Evolutionary conservation across 2,888 invertebrate genomes (phyloP).

Genomic region (Orthosia gothica): DNA sequence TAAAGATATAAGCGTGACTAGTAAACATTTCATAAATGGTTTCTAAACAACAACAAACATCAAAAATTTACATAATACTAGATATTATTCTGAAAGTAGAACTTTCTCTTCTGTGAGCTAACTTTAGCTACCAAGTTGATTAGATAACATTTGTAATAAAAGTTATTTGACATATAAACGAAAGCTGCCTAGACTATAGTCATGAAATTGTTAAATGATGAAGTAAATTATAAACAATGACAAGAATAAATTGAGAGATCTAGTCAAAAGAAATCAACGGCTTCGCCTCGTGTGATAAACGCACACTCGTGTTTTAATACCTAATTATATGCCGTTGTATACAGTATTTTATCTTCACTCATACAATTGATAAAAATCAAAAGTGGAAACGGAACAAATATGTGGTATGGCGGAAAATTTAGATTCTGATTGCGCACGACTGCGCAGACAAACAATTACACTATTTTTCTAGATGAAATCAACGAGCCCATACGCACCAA

Average conservation of each 20-base stretch:
- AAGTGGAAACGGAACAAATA: too few species aligned
- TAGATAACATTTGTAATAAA: background rate
- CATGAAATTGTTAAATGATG: background rate
- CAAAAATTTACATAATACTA: conserved; percentile 8
- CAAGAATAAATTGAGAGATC: background rate
- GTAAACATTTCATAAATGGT: conserved; percentile 11
- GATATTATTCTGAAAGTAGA: conserved; percentile 1
- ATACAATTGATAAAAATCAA: too few species aligned
- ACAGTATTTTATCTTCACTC: too few species aligned
- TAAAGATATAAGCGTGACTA: conserved; percentile 23
- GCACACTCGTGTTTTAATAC: too few species aligned
- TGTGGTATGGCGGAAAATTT: too few species aligned
- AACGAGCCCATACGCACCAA: too few species aligned
- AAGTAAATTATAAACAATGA: background rate
- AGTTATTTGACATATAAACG: background rate
- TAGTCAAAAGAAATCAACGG: background rate
- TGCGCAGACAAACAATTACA: too few species aligned
- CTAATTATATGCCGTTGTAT: too few species aligned
- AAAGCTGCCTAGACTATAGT: background rate
- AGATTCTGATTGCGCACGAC: too few species aligned
- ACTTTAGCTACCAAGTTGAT: background rate
- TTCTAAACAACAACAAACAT: conserved; percentile 6
- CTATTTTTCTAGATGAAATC: too few species aligned
- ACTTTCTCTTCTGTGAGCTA: conserved; percentile 25
- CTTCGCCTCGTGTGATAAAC: too few species aligned